Conservation (phyloP, 1,140 invertebrate genomes). For the Drosophila lacertosa region DNA sequence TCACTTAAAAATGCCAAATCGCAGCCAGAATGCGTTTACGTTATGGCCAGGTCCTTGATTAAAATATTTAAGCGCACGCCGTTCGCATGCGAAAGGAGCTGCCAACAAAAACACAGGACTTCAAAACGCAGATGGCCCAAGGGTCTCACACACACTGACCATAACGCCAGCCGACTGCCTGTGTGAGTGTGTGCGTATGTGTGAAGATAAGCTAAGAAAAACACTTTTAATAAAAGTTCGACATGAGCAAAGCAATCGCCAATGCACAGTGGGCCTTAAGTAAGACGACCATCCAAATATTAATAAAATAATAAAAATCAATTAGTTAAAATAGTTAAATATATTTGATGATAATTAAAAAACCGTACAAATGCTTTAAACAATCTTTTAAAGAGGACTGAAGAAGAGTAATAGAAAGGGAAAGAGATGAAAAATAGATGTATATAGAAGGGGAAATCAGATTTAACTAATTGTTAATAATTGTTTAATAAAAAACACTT, state of each 20-base stretch:
- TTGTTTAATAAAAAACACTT: no score
- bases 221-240: slow-evolving; percentile 61
- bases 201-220: slow-evolving; percentile 49
- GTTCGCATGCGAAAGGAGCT: slow-evolving; percentile 22
- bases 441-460: no score
- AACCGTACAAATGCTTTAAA: no score
- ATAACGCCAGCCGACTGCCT: slow-evolving; percentile 15
- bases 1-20: slow-evolving; percentile 33
- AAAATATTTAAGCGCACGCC: slow-evolving; percentile 48
- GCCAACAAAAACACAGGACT: slow-evolving; percentile 6
- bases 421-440: no score
- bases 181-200: slow-evolving; percentile 10
- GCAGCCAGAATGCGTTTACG: slow-evolving; percentile 14
- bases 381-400: no score
- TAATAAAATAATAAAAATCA: background rate
- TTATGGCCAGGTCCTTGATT: slow-evolving; percentile 42
- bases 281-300: background rate
- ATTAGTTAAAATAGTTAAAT: background rate
- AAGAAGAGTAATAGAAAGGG: no score
- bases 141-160: slow-evolving; percentile 39
- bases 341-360: no score
- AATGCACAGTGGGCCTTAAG: slow-evolving; percentile 34
- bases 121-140: slow-evolving; percentile 19
- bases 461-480: no score
- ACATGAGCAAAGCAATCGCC: slow-evolving; percentile 26